phyloP scores from a whole-genome alignment of 2,888 invertebrate species.

The Chymomyza procnemis region DNA sequence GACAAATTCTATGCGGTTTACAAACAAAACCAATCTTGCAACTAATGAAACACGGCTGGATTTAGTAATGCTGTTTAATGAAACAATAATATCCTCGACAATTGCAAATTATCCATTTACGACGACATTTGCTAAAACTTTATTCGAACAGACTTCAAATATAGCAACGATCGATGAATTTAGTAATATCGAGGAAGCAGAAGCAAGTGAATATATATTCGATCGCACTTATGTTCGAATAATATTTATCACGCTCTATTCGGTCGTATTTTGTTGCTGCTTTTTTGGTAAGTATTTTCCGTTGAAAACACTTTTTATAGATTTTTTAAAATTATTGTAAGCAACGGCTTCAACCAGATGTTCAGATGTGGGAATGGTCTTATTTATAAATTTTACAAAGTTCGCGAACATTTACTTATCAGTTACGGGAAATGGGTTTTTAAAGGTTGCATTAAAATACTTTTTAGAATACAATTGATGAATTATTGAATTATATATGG shows the following conservation, averaged over 20 bases:
- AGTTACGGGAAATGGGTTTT: too few relatives aligned
- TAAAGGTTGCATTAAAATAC: too few relatives aligned
- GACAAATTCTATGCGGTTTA: not conserved
- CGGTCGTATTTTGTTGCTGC: slow-evolving; percentile 88
- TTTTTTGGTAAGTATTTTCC: slow-evolving; percentile 86
- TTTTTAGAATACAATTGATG: too few relatives aligned
- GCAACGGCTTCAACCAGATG: too few relatives aligned
- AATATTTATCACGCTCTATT: slow-evolving; percentile 87
- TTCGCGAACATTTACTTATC: too few relatives aligned
- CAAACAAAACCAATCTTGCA: slow-evolving; percentile 35
- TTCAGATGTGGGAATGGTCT: too few relatives aligned
- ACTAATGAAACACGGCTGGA: slow-evolving; percentile 41
- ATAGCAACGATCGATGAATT: slow-evolving; percentile 21
- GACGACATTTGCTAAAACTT: slow-evolving; percentile 21
- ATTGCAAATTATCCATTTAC: slow-evolving; percentile 15
- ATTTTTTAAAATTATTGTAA: too few relatives aligned
- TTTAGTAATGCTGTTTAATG: slow-evolving; percentile 43
- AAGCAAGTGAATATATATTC: slow-evolving; percentile 84
- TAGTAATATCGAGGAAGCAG: slow-evolving; percentile 60
- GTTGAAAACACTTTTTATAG: too few relatives aligned
- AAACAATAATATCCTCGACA: slow-evolving; percentile 28
- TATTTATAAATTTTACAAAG: too few relatives aligned
- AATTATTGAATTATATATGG: too few relatives aligned
- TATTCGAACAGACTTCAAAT: not conserved
- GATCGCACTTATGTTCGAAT: slow-evolving; percentile 86